Evolutionary conservation across 2,888 invertebrate species (phyloP), one percentile per base, ranked within the genome.

Genomic region (Acronicta psi): DNA sequence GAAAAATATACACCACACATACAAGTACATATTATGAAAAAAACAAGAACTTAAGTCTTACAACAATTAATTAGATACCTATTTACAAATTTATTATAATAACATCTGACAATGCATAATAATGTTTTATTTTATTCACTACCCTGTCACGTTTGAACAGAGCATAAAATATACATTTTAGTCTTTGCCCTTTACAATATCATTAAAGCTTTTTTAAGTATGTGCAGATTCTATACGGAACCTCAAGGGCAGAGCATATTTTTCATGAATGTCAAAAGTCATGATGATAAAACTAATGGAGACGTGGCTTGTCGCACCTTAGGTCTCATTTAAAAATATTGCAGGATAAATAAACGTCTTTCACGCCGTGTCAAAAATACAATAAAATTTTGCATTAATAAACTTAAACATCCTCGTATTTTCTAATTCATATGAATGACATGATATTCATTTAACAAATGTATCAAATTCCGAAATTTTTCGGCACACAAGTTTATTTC

Each of bases 1-100:
- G 73, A 81, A 80, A 79, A 77, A 76, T 76, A 55, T 47, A 41
- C 38, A 20, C 20, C 13, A 57, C 40, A 57, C 49, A 50, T 49
- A 58, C 42, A 46, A 54, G 45, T 51, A 53, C 29, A 6, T 14
- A 25, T 17, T 38, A 38, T 17, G 0, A 37, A 60, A 47, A n/a
- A 41, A 38, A 58, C 46, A 34, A 34, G 34, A 41, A 58, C 41
- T 4, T 25, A 43, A 9, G 25, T 11, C 50, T 50, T 44, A 34
- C 50, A 37, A 57, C 46, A 17, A 25, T 53, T 53, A 62, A 67
- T 67, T 54, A 62, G 16, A 47, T n/a, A n/a, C n/a, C n/a, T 36
- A 40, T 42, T 23, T 29, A 50, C 49, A 37, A 56, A 61, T 67
- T 62, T 62, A 57, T 46, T 62, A n/a, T 53, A 63, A 62, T 34